Conservation (phyloP, 2,888 invertebrate genomes). For the Drosophila paranaensis region DNA sequence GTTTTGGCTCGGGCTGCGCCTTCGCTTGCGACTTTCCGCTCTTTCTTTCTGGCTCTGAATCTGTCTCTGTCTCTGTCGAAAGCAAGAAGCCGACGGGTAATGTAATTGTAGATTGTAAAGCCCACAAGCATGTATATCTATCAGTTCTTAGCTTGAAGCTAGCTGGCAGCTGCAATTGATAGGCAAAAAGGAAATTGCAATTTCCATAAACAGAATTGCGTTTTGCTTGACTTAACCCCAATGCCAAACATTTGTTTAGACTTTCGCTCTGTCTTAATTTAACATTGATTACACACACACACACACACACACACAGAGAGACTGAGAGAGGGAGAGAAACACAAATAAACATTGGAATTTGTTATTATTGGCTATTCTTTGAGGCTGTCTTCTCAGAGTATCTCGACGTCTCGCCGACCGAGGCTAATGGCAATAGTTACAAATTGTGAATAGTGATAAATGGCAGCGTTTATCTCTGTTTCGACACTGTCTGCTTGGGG, state of each 20-base stretch:
- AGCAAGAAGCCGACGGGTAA: conserved; percentile 25
- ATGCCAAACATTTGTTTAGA: conserved; percentile 27
- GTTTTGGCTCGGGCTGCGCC: conserved; percentile 32
- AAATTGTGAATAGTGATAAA: conserved; percentile 65
- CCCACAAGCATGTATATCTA: conserved; percentile 20
- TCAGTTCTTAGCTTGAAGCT: conserved; percentile 8
- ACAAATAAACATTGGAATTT: conserved; percentile 7
- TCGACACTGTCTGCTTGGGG: conserved; percentile 28
- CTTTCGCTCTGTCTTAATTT: conserved; percentile 30
- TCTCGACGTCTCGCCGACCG: conserved; percentile 3
- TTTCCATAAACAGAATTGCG: conserved; percentile 58
- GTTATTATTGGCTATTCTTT: conserved; percentile 16
- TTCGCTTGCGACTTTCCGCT: conserved; percentile 24
- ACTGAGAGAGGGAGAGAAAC: background rate
- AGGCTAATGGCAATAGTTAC: conserved; percentile 34
- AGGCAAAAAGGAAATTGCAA: conserved; percentile 60
- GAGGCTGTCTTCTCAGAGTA: background rate
- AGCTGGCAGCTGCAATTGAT: conserved; percentile 17
- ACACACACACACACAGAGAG: background rate
- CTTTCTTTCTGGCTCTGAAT: background rate
- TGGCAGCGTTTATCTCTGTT: conserved; percentile 38
- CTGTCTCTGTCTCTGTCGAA: background rate
- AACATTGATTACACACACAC: conserved; percentile 32
- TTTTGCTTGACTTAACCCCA: conserved; percentile 54
- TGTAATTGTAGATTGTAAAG: conserved; percentile 39